Conservation (phyloP, 2,888 invertebrate genomes). For the Chrysina gloriosa region DNA sequence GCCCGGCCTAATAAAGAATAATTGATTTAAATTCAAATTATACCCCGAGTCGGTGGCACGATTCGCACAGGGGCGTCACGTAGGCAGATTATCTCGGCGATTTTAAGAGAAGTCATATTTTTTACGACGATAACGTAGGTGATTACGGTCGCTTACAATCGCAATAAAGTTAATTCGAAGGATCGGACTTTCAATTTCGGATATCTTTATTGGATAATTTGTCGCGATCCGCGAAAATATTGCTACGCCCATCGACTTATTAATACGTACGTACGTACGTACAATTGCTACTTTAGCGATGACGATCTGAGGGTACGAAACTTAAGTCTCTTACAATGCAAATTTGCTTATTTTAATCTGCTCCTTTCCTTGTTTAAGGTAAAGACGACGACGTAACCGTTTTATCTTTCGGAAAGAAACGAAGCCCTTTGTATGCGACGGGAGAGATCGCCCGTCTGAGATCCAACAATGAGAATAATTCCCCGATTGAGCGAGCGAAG, state of each 20-base stretch:
- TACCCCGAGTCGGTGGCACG: not conserved
- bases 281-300: too few relatives aligned
- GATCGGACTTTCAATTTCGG: not conserved
- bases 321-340: too few relatives aligned
- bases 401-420: not conserved
- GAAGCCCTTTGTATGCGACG: not conserved
- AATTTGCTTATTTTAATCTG: too few relatives aligned
- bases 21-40: not conserved
- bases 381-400: too few relatives aligned
- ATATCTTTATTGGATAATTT: not conserved
- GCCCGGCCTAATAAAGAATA: not conserved
- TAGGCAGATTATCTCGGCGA: not conserved
- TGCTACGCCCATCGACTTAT: not conserved
- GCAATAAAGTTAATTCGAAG: not conserved
- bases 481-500: not conserved
- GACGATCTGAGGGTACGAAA: too few relatives aligned
- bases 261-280: not conserved
- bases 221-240: not conserved
- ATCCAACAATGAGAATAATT: slow-evolving; percentile 4
- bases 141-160: not conserved
- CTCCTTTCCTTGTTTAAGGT: too few relatives aligned
- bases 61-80: not conserved
- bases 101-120: not conserved
- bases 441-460: too few relatives aligned
- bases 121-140: not conserved